phyloP scores from a whole-genome alignment of 2,797 vertebrate species.

The Lates japonicus region DNA sequence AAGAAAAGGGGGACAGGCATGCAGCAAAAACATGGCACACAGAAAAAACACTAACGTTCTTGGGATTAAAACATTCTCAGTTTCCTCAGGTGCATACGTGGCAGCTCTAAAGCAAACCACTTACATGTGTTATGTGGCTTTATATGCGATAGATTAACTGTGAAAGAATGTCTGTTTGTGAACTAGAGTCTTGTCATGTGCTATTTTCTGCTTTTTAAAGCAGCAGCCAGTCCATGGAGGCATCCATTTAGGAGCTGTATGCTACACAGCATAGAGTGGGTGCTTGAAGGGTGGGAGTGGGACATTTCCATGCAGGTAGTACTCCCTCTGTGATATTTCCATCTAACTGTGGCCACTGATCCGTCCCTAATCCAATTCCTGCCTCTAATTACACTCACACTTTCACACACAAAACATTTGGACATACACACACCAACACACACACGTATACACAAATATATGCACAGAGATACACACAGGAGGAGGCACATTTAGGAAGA shows the following conservation, averaged over 20 bases:
- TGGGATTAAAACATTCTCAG: background rate
- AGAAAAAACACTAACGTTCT: background rate
- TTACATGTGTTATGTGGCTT: background rate
- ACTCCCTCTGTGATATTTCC: conserved; percentile 70
- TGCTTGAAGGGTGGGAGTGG: conserved; percentile 29
- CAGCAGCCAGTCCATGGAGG: conserved; percentile 13
- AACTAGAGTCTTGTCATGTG: conserved; percentile 3
- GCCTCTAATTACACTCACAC: conserved; percentile 67
- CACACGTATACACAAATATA: conserved; percentile 7
- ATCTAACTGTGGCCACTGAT: conserved; percentile 70
- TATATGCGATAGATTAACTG: background rate
- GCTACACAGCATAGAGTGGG: conserved; percentile 9
- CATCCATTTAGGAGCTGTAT: conserved; percentile 16
- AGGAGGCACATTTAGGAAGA: conserved; percentile 28
- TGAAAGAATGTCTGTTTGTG: background rate
- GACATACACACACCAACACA: conserved; percentile 29
- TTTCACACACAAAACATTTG: conserved; percentile 48
- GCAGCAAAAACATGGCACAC: background rate
- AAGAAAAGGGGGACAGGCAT: background rate
- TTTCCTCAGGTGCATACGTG: background rate
- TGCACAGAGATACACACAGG: background rate
- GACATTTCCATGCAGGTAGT: conserved; percentile 62
- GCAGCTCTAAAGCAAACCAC: background rate
- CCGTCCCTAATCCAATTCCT: conserved; percentile 81
- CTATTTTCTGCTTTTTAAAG: conserved; percentile 27